Conservation (phyloP, 2,797 vertebrate species). For the Oryzias dopingdopingensis region DNA sequence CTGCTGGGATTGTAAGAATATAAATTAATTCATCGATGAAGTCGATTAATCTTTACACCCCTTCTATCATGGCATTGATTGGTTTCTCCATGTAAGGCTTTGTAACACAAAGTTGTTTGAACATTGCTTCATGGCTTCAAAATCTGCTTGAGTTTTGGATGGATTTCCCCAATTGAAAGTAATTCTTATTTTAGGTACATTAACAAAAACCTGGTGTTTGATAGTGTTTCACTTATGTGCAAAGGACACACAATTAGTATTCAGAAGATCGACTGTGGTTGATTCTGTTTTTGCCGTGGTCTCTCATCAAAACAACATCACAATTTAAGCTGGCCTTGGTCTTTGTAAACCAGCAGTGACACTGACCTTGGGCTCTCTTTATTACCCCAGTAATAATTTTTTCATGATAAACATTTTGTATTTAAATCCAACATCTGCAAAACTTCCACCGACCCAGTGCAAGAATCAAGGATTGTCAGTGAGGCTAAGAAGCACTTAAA, state of each 20-base stretch:
- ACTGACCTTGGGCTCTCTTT: conserved; percentile 49
- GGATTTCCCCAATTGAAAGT: too few relatives aligned
- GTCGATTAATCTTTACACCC: too few relatives aligned
- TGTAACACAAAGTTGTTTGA: too few relatives aligned
- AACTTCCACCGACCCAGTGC: conserved; percentile 25
- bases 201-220: too few relatives aligned
- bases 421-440: conserved; percentile 9
- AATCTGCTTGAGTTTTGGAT: too few relatives aligned
- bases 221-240: not conserved
- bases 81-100: too few relatives aligned
- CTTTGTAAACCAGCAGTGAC: conserved; percentile 49
- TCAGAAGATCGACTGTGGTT: conserved; percentile 5
- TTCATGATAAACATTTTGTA: conserved; percentile 21
- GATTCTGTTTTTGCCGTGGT: conserved; percentile 24
- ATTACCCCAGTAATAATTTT: conserved; percentile 24
- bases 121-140: too few relatives aligned
- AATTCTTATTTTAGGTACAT: too few relatives aligned
- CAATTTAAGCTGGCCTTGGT: conserved; percentile 43
- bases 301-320: conserved; percentile 31
- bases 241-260: conserved; percentile 1
- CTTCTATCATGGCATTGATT: too few relatives aligned
- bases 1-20: too few relatives aligned
- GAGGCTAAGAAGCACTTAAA: conserved; percentile 30
- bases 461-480: conserved; percentile 29
- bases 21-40: too few relatives aligned